Conservation (phyloP, 2,113 vertebrate species). For the Actinemys pallida region DNA sequence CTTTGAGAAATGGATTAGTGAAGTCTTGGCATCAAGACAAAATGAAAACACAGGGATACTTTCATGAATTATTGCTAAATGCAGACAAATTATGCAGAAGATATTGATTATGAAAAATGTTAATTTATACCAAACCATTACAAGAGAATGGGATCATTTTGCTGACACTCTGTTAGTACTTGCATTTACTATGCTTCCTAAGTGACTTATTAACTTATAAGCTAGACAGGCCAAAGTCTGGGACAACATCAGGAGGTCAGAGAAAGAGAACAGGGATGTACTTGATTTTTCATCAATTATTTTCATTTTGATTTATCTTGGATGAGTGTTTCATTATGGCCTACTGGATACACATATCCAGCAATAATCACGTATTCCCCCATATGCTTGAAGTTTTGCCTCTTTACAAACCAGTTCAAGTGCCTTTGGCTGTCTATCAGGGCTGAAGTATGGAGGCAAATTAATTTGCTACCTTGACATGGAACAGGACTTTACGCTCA, state of each 20-base stretch:
- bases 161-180: not conserved
- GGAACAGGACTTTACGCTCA: not conserved
- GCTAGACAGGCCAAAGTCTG: constrained; percentile 14
- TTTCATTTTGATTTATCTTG: constrained; percentile 37
- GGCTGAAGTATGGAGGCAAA: not conserved
- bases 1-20: not conserved
- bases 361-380: not conserved
- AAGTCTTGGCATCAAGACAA: constrained; percentile 21
- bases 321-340: constrained; percentile 4
- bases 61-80: not conserved
- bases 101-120: not conserved
- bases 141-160: not conserved
- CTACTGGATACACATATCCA: constrained; percentile 11
- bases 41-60: not conserved
- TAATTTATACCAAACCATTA: not conserved
- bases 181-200: constrained; percentile 5
- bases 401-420: accelerated
- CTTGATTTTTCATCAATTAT: constrained; percentile 27
- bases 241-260: constrained; percentile 31
- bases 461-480: not conserved
- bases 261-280: not conserved
- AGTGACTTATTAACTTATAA: not conserved
- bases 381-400: constrained; percentile 7
- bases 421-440: not conserved
- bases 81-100: not conserved